Conservation (phyloP, 2,888 invertebrate genomes). For the Strigamia transsilvanica region DNA sequence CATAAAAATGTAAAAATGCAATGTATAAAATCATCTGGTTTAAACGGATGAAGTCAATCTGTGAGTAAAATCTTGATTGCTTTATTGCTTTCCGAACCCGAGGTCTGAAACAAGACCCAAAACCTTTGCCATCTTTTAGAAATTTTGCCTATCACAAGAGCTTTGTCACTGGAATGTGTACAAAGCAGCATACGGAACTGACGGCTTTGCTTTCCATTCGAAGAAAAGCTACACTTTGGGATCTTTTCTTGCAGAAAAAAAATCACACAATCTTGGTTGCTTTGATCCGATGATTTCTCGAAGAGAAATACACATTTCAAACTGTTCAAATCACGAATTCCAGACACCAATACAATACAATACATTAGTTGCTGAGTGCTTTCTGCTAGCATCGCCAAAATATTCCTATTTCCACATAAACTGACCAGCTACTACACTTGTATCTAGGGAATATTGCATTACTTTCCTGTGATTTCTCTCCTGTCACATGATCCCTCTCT, state of each 20-base stretch:
- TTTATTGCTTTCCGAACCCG: no score
- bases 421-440: no score
- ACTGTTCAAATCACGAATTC: background rate
- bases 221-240: background rate
- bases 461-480: no score
- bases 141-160: background rate
- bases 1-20: no score
- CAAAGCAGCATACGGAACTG: background rate
- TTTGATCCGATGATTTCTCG: background rate
- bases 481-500: no score
- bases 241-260: background rate
- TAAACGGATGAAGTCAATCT: no score
- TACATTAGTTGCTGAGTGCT: no score
- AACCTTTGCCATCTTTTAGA: background rate
- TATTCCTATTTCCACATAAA: no score
- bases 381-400: no score
- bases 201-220: background rate
- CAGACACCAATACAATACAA: background rate
- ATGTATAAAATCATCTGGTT: no score
- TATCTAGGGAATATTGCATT: no score
- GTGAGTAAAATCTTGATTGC: no score
- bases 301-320: background rate
- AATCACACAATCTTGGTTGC: background rate
- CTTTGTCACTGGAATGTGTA: background rate
- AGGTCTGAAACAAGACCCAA: background rate